A percentile compares a stretch with the other conserved stretches of the same genome.
Conservation (phyloP, 2,888 invertebrate genomes). For the Epinotia brunnichana region DNA sequence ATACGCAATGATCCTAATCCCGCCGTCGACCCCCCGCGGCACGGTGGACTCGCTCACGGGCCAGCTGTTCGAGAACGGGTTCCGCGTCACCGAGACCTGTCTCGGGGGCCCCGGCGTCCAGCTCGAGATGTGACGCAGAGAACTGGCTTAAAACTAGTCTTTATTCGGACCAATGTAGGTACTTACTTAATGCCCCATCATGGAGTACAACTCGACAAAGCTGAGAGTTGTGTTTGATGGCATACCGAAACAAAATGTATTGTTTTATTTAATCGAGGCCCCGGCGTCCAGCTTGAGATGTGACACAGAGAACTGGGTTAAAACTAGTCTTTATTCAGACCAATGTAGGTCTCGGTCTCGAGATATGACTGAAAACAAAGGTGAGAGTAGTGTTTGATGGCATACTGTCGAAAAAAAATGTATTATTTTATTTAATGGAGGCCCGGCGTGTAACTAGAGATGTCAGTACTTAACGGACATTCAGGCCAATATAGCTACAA, state of each 20-base stretch:
- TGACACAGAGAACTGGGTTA: slow-evolving; percentile 52
- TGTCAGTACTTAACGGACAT: no score
- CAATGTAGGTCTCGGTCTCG: no score
- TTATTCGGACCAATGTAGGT: background rate
- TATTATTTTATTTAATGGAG: background rate
- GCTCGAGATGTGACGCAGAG: slow-evolving; percentile 70
- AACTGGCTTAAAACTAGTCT: background rate
- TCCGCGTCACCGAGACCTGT: slow-evolving; percentile 80
- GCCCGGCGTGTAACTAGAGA: no score
- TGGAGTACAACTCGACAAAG: no score
- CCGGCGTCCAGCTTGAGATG: slow-evolving; percentile 82
- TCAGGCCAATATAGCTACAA: no score
- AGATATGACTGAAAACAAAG: background rate
- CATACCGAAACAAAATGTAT: no score
- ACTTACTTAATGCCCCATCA: background rate
- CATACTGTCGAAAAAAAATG: background rate
- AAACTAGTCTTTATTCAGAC: background rate
- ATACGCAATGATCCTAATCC: slow-evolving; percentile 75
- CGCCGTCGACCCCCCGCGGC: slow-evolving; percentile 67
- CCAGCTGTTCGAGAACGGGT: slow-evolving; percentile 78
- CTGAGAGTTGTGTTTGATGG: no score
- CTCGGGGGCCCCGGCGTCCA: slow-evolving; percentile 85
- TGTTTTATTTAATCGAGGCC: no score
- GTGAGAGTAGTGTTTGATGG: background rate
- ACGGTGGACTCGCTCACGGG: slow-evolving; percentile 69